Conservation (phyloP, 1,140 invertebrate species). For the Apolygus lucorum region DNA sequence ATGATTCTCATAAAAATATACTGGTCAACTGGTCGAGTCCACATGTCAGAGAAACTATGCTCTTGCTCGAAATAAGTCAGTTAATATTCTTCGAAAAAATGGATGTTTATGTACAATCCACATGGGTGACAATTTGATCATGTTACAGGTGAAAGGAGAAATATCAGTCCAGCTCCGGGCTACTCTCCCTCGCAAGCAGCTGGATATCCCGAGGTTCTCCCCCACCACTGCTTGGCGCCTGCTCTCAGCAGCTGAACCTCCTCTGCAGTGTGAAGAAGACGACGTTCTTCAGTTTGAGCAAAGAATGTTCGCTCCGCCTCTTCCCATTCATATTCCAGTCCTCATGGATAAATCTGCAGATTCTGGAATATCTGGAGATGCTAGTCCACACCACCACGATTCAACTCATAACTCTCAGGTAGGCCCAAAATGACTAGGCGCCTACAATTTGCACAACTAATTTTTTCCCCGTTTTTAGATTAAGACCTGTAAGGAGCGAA, state of each 20-base stretch:
- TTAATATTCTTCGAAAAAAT: no score
- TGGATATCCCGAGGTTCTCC: constrained; percentile 66
- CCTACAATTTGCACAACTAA: no score
- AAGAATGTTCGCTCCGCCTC: constrained; percentile 46
- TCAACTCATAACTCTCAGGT: constrained; percentile 35
- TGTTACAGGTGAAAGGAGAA: constrained; percentile 41
- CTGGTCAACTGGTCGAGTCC: no score
- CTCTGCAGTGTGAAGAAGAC: constrained; percentile 36
- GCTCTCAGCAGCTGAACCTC: constrained; percentile 44
- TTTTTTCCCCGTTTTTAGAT: no score
- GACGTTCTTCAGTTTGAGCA: constrained; percentile 45
- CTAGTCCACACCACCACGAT: constrained; percentile 41
- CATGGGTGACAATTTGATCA: no score
- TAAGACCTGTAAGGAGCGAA: no score
- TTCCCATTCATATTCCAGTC: constrained; percentile 29
- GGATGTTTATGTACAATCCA: no score
- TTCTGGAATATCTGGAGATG: constrained; percentile 69
- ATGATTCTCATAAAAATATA: no score
- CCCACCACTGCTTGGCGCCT: constrained; percentile 72
- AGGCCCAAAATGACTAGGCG: no score
- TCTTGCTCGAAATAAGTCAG: no score
- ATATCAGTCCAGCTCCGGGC: constrained; percentile 64
- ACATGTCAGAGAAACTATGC: no score
- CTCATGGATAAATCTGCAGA: constrained; percentile 60
- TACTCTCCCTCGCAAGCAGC: constrained; percentile 64